These are phyloP conservation scores for Vulpes lagopus DNA, from an alignment of 2,113 vertebrate species.

Conservation along the genomic window DNA sequence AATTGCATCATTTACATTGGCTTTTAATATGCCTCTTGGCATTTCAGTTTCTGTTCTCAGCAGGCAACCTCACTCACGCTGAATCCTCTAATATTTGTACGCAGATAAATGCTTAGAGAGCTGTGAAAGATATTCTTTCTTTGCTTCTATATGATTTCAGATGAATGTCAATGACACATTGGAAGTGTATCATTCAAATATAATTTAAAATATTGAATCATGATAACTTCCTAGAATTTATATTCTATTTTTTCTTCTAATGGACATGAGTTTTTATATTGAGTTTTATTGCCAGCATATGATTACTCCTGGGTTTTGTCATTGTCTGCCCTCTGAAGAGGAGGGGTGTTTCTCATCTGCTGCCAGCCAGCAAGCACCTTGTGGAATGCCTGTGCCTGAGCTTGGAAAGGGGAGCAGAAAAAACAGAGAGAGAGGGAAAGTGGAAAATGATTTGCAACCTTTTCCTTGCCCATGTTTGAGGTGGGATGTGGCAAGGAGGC, in stretches of 20 bases:
- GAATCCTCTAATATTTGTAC: constrained; percentile 62
- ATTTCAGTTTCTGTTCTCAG: constrained; percentile 70
- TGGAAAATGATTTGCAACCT: constrained; percentile 6
- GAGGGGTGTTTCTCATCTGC: not conserved
- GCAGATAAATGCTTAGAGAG: constrained; percentile 54
- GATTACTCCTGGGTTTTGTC: constrained; percentile 50
- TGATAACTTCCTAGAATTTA: constrained; percentile 62
- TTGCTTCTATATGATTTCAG: constrained; percentile 43
- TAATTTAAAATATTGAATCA: constrained; percentile 65
- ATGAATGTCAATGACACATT: constrained; percentile 45
- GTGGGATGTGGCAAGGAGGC: not conserved
- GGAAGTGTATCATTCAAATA: not conserved
- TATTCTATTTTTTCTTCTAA: constrained; percentile 57
- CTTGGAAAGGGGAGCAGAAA: not conserved
- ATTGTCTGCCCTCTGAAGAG: not conserved
- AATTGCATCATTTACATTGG: constrained; percentile 58
- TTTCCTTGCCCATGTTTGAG: not conserved
- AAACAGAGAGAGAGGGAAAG: not conserved
- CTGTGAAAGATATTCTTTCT: constrained; percentile 50
- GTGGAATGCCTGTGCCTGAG: not conserved
- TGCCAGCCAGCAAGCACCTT: not conserved
- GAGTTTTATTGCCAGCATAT: constrained; percentile 23
- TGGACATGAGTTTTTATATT: constrained; percentile 37
- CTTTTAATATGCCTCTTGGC: constrained; percentile 66
- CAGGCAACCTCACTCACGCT: constrained; percentile 11